Evolutionary conservation across 2,113 vertebrate species (phyloP), one percentile per base, ranked within the genome.

Genomic region (Semicossyphus pulcher): DNA sequence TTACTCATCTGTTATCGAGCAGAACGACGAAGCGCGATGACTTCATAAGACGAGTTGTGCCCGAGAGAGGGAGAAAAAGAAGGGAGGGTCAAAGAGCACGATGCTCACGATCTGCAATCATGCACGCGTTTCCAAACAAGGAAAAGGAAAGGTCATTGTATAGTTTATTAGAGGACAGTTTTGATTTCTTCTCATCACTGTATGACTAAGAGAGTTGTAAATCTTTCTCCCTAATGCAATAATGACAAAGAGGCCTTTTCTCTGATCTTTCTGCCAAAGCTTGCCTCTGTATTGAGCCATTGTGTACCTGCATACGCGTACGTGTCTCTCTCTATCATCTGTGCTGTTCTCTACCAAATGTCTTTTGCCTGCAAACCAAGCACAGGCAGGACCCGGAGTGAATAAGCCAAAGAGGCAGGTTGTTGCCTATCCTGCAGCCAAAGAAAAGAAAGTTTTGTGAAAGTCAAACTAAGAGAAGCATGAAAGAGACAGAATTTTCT

Each of bases 1-100:
- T 92, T 82, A 81, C 52, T 84, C 81, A 80, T 83, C 71, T 65
- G 72, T 79, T 88, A 86, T 88, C 48, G 51, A 37, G 26, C 47
- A 62, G 42, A 90, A 69, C 41, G 21, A 53, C 56, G 21, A 58
- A 84, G 63, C 63, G 21, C 66, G 54, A 64, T 84, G 81, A 91
- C 77, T 84, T 86, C 79, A 88, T 70, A 81, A 78, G 82, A 80
- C 16, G 2, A 84, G 73, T 76, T 71, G 39, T 83, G 81, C 83
- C 57, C 29, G 29, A 62, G 72, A 85, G 66, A 85, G 62, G 58
- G 48, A 73, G 44, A 29, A 62, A 44, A 42, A 12, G 36, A 49
- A 36, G 51, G 32, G 61, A 65, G 68, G 64, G 62, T 65, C 41
- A 41, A 65, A 20, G 74, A n/a, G 34, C 15, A 26, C 6, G n/a